These are phyloP conservation scores for Apostichopus leukothele DNA, from an alignment of 53 echinoderm and acorn worm genomes.

Conservation along the genomic window DNA sequence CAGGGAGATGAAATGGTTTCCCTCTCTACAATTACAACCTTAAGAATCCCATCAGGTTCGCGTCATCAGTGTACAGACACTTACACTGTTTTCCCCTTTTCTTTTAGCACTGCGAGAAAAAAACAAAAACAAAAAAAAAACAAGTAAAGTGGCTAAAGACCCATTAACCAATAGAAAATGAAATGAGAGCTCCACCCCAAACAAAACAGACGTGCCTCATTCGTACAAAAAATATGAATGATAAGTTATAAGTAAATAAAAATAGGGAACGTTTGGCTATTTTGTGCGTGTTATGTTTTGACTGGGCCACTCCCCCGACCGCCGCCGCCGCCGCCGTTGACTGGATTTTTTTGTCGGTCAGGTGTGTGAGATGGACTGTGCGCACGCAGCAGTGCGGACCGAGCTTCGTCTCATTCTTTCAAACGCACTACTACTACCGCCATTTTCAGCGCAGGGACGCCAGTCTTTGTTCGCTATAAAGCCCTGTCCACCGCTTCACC, in stretches of 20 bases:
- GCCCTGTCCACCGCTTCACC: slow-evolving; percentile 97
- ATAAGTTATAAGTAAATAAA: slow-evolving; percentile 31
- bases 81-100: neutral
- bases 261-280: slow-evolving; percentile 44
- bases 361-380: slow-evolving; percentile 55
- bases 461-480: slow-evolving; percentile 98
- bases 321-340: slow-evolving; percentile 28
- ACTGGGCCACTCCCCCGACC: slow-evolving; percentile 49
- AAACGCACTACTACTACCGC: slow-evolving; percentile 66
- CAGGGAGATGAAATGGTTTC: neutral
- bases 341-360: slow-evolving; percentile 36
- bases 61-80: neutral
- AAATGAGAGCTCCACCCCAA: slow-evolving; percentile 50
- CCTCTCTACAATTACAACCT: neutral
- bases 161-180: slow-evolving; percentile 48
- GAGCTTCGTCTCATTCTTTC: slow-evolving; percentile 47
- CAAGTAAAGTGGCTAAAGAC: slow-evolving; percentile 47
- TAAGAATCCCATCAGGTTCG: neutral
- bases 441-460: slow-evolving; percentile 98
- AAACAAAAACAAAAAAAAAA: neutral
- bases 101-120: neutral
- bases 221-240: slow-evolving; percentile 41
- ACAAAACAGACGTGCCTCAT: slow-evolving; percentile 33
- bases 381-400: slow-evolving; percentile 30
- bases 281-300: slow-evolving; percentile 34